A percentile compares a stretch with the other conserved stretches of the same genome.
Conservation (phyloP, 2,888 invertebrate genomes). For the Nemotelus nigrinus region DNA sequence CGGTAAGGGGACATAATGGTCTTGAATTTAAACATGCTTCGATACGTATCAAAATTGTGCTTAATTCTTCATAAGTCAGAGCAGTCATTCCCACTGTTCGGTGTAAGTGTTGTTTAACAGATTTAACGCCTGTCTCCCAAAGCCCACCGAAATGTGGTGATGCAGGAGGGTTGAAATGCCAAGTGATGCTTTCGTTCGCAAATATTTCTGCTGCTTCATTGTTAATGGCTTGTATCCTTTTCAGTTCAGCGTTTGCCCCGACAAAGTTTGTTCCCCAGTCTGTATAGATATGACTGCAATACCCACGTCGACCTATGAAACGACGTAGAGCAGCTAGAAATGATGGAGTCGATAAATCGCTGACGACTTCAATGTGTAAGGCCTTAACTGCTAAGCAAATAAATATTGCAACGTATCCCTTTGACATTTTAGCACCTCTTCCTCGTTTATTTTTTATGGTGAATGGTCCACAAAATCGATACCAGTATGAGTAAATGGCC, state of each 20-base stretch:
- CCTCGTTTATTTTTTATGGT: neutral
- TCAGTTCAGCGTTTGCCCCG: neutral
- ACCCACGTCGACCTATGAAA: neutral
- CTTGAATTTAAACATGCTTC: no score
- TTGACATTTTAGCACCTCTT: neutral
- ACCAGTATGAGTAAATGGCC: constrained; percentile 7
- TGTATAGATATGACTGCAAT: neutral
- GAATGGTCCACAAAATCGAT: constrained; percentile 3
- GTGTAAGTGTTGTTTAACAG: no score
- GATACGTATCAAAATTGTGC: no score
- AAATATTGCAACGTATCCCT: constrained; percentile 52
- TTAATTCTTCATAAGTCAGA: no score
- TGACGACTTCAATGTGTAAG: neutral
- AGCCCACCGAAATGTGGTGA: no score
- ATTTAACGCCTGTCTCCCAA: no score
- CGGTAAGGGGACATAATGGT: no score
- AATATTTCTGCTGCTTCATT: no score
- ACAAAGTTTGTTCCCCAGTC: neutral
- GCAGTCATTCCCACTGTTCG: no score
- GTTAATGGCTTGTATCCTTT: no score
- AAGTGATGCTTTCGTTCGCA: no score
- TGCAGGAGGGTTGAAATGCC: no score
- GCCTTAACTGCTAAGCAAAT: neutral
- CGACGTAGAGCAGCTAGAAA: neutral
- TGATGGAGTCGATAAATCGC: neutral